These are phyloP conservation scores for Anguilla marmorata DNA, from an alignment of 2,797 vertebrate genomes.

Conservation along the genomic window DNA sequence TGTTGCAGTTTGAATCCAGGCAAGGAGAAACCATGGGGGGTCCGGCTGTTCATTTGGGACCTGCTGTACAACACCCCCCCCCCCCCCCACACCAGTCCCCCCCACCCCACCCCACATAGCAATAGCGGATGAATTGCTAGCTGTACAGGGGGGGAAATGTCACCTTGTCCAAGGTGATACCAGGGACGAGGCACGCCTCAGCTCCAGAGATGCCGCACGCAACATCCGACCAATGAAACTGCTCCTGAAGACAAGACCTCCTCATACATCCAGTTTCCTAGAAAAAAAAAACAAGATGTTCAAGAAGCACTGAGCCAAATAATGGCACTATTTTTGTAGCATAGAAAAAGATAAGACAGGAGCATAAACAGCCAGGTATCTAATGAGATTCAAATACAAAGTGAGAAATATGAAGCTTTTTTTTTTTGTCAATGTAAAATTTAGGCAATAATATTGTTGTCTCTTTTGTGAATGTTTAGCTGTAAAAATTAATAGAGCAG, in stretches of 20 bases:
- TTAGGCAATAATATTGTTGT: too few species aligned
- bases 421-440: too few species aligned
- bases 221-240: constrained; percentile 2
- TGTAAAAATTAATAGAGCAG: background rate
- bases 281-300: background rate
- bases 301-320: too few species aligned
- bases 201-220: background rate
- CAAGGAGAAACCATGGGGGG: background rate
- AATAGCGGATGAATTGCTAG: background rate
- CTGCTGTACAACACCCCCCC: background rate
- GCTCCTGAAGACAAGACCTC: background rate
- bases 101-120: background rate
- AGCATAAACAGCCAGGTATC: background rate
- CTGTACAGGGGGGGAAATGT: background rate
- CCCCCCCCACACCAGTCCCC: background rate
- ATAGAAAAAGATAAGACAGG: background rate
- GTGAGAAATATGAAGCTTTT: background rate
- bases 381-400: background rate
- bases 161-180: constrained; percentile 19
- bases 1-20: background rate
- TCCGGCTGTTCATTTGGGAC: background rate
- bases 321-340: background rate
- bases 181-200: background rate
- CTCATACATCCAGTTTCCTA: background rate
- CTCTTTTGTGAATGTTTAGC: background rate